Base-by-base conservation (phyloP, 2,888 invertebrate species). In the Euzophera pinguis region DNA sequence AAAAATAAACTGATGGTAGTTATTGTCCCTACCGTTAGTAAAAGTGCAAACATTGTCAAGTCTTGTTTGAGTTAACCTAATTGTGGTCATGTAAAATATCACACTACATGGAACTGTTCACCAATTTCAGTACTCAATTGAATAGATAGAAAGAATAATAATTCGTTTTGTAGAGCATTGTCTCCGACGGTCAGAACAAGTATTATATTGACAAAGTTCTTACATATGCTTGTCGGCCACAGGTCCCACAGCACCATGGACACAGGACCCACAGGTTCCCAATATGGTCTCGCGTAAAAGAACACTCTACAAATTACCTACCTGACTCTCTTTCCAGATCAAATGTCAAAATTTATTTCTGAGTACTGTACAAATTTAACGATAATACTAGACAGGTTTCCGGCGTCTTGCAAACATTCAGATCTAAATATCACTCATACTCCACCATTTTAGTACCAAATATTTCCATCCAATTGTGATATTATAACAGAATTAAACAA, bases 401-500 rank as follows among this genome's bases (percentile, higher is more conserved):
- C 10, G n/a, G 9, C n/a, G 9, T 32, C 14, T 32, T 51, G 50
- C 55, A 53, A 54, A 52, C 57, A 55, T 55, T 72, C 73, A 73
- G 73, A 73, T 73, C 73, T 71, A 61, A 52, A 53, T 61, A 55
- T 61, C 57, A 58, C 53, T 60, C 55, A 53, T 54, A 54, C 54
- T 58, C 49, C 42, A 53, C 43, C 53, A 61, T 63, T 61, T 64
- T 62, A 55, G 57, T 58, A 58, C 63, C 61, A 62, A 64, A 62
- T 52, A 54, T 42, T 34, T 43, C 34, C 41, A 43, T 42, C 12
- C 12, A 39, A 43, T 5, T 50, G 50, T 22, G 50, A 42, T 42
- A 47, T 51, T 43, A 48, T 53, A 84, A 84, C 78, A 78, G 75
- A 78, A 78, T 76, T 75, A 79, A 84, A 86, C 81, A 81, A 82